These are phyloP conservation scores for Allacma fusca DNA, from an alignment of 2,888 invertebrate genomes.

Conservation along the genomic window DNA sequence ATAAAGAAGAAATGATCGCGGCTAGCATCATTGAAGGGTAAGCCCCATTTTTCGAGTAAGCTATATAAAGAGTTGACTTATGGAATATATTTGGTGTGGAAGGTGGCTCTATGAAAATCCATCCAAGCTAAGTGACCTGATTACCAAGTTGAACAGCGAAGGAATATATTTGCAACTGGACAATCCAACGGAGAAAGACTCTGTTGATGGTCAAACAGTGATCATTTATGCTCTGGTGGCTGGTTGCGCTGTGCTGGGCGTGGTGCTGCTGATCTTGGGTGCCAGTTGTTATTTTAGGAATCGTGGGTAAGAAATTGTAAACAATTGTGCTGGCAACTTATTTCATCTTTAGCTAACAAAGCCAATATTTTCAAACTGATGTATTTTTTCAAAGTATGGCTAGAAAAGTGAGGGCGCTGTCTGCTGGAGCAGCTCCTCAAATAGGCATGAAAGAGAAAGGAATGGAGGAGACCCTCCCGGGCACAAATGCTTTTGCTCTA, in stretches of 20 bases:
- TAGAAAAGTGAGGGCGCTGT: slow-evolving; percentile 17
- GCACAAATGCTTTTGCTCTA: slow-evolving; percentile 12
- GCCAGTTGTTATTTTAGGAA: slow-evolving; percentile 70
- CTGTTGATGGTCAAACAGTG: background rate
- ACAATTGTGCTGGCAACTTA: background rate
- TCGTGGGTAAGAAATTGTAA: slow-evolving; percentile 66
- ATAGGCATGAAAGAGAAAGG: background rate
- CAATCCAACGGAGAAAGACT: too few species aligned
- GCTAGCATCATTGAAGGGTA: background rate
- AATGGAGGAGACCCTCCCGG: slow-evolving; percentile 6
- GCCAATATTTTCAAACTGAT: background rate
- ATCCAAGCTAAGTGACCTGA: background rate
- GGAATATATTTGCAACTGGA: too few species aligned
- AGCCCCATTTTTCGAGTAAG: background rate
- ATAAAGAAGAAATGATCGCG: background rate
- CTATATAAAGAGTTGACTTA: too few species aligned
- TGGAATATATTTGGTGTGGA: too few species aligned
- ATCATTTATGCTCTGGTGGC: slow-evolving; percentile 66
- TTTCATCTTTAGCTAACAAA: background rate
- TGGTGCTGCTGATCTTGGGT: slow-evolving; percentile 68
- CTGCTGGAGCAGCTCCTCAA: slow-evolving; percentile 43
- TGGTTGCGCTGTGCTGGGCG: slow-evolving; percentile 68
- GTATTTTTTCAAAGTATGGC: background rate
- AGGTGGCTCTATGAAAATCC: slow-evolving; percentile 1
- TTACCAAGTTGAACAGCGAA: background rate